Conservation (phyloP, 1,140 invertebrate species). For the Plutomurus gul region DNA sequence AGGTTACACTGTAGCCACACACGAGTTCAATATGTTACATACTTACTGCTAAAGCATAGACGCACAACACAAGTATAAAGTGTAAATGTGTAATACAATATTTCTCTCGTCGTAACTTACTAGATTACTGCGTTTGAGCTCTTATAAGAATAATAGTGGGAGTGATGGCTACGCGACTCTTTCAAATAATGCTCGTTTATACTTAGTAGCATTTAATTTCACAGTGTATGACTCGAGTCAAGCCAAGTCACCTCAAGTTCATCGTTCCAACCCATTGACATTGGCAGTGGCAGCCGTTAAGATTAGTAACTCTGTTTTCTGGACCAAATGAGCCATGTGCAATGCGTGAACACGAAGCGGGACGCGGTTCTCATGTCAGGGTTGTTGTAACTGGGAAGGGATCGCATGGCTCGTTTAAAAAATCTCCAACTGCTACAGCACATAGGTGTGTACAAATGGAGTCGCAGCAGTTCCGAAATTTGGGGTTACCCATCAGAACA, state of each 20-base stretch:
- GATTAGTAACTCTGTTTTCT: slow-evolving; percentile 28
- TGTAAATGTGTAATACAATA: too few relatives aligned
- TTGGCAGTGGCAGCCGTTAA: slow-evolving; percentile 25
- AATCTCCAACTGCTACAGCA: neutral
- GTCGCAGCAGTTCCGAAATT: too few relatives aligned
- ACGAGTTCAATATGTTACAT: too few relatives aligned
- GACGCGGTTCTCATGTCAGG: neutral
- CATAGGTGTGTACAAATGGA: neutral
- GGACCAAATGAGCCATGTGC: slow-evolving; percentile 37
- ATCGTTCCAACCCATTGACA: slow-evolving; percentile 21
- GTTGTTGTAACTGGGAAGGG: neutral
- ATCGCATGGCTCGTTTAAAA: slow-evolving; percentile 24
- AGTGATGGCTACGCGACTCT: neutral
- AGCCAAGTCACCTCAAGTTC: slow-evolving; percentile 6
- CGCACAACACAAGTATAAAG: too few relatives aligned
- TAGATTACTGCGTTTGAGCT: too few relatives aligned
- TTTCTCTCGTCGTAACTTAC: too few relatives aligned
- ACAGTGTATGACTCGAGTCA: neutral
- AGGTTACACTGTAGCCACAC: too few relatives aligned
- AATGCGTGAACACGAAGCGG: slow-evolving; percentile 17
- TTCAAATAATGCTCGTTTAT: neutral
- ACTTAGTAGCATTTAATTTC: slow-evolving; percentile 7
- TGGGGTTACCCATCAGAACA: too few relatives aligned
- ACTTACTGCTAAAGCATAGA: too few relatives aligned
- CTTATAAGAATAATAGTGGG: too few relatives aligned